Conservation (phyloP, 1,140 invertebrate genomes). For the Acarapis woodi region DNA sequence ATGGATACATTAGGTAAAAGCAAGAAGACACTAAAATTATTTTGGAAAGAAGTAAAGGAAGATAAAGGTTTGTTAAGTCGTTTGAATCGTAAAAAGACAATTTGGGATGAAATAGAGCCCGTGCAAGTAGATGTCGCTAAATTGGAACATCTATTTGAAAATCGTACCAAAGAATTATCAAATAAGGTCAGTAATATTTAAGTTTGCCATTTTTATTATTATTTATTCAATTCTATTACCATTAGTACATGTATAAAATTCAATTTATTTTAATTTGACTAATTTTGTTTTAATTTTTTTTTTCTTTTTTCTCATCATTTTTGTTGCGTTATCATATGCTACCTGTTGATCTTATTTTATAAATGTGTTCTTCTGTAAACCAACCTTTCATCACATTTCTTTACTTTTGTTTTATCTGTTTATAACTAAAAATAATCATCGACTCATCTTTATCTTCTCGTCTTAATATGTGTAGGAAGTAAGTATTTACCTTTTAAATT, state of each 20-base stretch:
- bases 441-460: too few relatives aligned
- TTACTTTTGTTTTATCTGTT: too few relatives aligned
- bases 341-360: too few relatives aligned
- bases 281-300: background rate
- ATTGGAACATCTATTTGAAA: conserved; percentile 88
- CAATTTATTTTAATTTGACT: background rate
- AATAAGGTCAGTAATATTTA: conserved; percentile 7
- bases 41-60: conserved; percentile 71
- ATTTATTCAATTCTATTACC: background rate
- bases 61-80: conserved; percentile 36
- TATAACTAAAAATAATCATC: too few relatives aligned
- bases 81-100: conserved; percentile 34
- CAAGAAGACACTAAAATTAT: conserved; percentile 96
- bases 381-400: too few relatives aligned
- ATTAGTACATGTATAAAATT: too few relatives aligned
- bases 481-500: too few relatives aligned
- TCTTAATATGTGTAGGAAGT: too few relatives aligned
- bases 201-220: background rate
- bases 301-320: background rate
- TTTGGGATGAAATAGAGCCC: conserved; percentile 74
- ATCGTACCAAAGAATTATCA: conserved; percentile 50
- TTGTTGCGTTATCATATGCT: too few relatives aligned
- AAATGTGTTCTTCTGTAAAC: too few relatives aligned
- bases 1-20: conserved; percentile 32
- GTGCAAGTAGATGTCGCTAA: conserved; percentile 67